Percentiles rank a stretch among this genome's conserved stretches.
phyloP scores from a whole-genome alignment of 2,888 invertebrate species.

The Parelbella ahira region DNA sequence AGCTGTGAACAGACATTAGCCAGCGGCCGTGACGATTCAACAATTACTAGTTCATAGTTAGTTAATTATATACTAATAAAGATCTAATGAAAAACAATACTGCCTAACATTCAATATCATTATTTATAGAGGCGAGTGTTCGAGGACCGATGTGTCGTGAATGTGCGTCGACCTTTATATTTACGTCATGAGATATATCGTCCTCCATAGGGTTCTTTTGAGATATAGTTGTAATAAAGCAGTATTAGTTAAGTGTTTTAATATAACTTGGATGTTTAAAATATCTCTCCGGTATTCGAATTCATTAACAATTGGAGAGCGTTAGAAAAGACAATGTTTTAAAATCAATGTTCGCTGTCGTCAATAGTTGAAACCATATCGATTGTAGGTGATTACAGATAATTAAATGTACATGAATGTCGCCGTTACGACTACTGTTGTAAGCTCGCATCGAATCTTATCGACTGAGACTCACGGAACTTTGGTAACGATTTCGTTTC shows the following conservation, averaged over 20 bases:
- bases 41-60: constrained; percentile 66
- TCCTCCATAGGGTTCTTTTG: constrained; percentile 49
- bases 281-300: constrained; percentile 28
- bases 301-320: constrained; percentile 21
- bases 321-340: constrained; percentile 50
- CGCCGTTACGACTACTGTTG: not conserved
- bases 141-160: constrained; percentile 33
- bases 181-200: too few species aligned
- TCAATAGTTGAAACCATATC: constrained; percentile 70
- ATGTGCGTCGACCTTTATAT: constrained; percentile 12
- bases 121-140: constrained; percentile 36
- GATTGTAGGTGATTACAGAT: constrained; percentile 46
- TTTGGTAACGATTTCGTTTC: too few species aligned
- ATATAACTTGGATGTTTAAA: constrained; percentile 35
- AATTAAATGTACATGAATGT: constrained; percentile 24
- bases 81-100: constrained; percentile 68
- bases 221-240: constrained; percentile 46
- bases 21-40: constrained; percentile 33
- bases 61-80: constrained; percentile 39
- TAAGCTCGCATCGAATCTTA: not conserved
- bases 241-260: constrained; percentile 59
- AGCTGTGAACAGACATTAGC: constrained; percentile 33
- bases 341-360: constrained; percentile 45
- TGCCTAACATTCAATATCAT: constrained; percentile 67
- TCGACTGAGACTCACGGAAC: too few species aligned